Evolutionary conservation across 2,888 invertebrate species (phyloP).

Genomic region (Aethes cnicana): DNA sequence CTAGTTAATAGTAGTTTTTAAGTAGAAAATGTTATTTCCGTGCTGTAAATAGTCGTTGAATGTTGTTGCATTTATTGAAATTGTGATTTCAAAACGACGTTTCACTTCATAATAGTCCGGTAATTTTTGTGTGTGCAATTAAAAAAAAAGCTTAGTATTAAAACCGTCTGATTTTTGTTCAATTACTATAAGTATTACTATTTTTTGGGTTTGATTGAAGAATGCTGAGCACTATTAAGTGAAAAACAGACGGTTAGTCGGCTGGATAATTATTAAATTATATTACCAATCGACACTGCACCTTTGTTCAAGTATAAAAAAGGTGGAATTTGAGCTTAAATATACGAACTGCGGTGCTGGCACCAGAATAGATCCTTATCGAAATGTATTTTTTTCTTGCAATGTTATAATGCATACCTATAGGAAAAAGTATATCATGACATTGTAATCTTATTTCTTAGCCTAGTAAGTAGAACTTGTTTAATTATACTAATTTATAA

Average conservation of each 20-base stretch:
- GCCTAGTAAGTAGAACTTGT: conserved; percentile 7
- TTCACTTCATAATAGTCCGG: too few relatives aligned
- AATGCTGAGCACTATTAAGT: too few relatives aligned
- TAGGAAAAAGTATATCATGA: conserved; percentile 23
- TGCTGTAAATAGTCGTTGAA: conserved; percentile 35
- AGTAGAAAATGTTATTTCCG: conserved; percentile 61
- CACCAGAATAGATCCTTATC: conserved; percentile 43
- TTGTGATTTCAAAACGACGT: conserved; percentile 48
- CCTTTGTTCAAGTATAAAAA: background rate
- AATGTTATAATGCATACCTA: conserved; percentile 15
- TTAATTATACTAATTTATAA: conserved; percentile 11
- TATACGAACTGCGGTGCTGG: conserved; percentile 45
- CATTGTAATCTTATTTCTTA: conserved; percentile 24
- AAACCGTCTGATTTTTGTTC: too few relatives aligned
- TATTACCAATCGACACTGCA: too few relatives aligned
- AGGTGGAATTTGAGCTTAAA: conserved; percentile 7
- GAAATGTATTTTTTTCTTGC: conserved; percentile 35
- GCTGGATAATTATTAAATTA: too few relatives aligned
- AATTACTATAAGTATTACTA: too few relatives aligned
- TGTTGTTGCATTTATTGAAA: conserved; percentile 55
- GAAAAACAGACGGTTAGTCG: too few relatives aligned
- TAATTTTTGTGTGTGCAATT: too few relatives aligned
- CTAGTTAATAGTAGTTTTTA: conserved; percentile 57
- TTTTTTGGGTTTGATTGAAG: too few relatives aligned
- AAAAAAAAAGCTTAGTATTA: too few relatives aligned